A percentile compares a stretch with the other conserved stretches of the same genome.
phyloP scores from a whole-genome alignment of 1,140 invertebrate genomes.

The Drosophila azteca region DNA sequence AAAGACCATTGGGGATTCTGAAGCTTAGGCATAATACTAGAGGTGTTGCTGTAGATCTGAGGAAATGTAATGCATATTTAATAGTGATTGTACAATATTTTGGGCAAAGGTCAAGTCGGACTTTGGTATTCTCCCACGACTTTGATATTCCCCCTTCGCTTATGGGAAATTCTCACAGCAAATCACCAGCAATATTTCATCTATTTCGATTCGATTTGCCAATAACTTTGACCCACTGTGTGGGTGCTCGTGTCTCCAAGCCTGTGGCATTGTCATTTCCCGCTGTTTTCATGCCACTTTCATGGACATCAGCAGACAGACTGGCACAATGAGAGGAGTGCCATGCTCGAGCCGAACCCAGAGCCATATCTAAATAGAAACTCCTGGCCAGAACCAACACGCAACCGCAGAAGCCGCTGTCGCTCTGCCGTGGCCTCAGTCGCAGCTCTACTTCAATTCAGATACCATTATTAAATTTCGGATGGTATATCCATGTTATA shows the following conservation, averaged over 20 bases:
- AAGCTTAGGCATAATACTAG: too few species aligned
- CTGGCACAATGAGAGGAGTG: slow-evolving; percentile 57
- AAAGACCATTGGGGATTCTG: too few species aligned
- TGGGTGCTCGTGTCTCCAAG: slow-evolving; percentile 22
- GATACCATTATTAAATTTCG: slow-evolving; percentile 63
- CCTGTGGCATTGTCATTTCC: slow-evolving; percentile 53
- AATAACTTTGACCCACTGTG: slow-evolving; percentile 36
- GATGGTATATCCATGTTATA: slow-evolving; percentile 19
- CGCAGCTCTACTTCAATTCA: slow-evolving; percentile 42
- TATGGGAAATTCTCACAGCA: too few species aligned
- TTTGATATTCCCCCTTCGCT: too few species aligned
- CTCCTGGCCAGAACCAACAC: slow-evolving; percentile 33
- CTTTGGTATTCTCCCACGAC: too few species aligned
- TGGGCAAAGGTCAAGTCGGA: too few species aligned
- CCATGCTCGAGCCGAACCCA: slow-evolving; percentile 38
- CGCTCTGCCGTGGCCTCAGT: neutral
- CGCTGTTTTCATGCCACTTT: slow-evolving; percentile 67
- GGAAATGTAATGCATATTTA: too few species aligned
- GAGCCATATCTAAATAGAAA: slow-evolving; percentile 33
- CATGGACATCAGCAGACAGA: slow-evolving; percentile 47
- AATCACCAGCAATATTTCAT: too few species aligned
- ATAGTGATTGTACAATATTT: too few species aligned
- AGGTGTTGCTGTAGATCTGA: too few species aligned
- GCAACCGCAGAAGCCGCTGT: slow-evolving; percentile 36
- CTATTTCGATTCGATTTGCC: too few species aligned